Base-by-base conservation (phyloP, 1,140 invertebrate genomes). In the Spodoptera litura region DNA sequence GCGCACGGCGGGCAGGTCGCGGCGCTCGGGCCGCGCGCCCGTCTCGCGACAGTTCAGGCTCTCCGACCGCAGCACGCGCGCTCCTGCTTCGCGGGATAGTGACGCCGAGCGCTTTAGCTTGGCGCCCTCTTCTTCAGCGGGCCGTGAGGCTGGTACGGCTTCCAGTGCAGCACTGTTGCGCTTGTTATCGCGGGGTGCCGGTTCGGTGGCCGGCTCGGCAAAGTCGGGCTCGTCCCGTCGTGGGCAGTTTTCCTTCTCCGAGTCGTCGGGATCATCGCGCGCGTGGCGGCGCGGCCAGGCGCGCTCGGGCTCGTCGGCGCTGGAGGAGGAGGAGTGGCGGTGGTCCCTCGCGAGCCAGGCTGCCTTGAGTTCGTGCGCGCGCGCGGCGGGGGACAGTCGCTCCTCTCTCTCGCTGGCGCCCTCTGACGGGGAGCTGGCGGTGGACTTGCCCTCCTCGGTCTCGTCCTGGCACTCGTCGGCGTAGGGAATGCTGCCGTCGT, bases 1-100 rank as follows among this genome's bases (percentile, higher is more conserved):
- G 88, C 97, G 97, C 83, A 96, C 96, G 73, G 97, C 96, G 88
- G 97, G 97, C 87, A 96, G 97, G 90, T 98, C 97, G 70, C 97
- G 91, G 31, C 87, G 86, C 88, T 98, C 97, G 96, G 85, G 51
- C 95, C 92, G 3, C 94, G 88, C 66, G 89, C 85, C 74, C 95
- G 95, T 88, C 66, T 89, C 85, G 76, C 95, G 95, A 80, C 89
- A 89, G 84, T 90, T 95, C 61, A 91, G 87, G 68, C 95, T 96
- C 81, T 96, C 96, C 58, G 90, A 91, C 81, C 96, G 94, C 80
- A 96, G 96, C 25, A 96, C 87, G 66, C 95, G 92, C 0, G 91
- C 87, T 49, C 87, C 88, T 10, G 83, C 72, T 38, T 87, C 86
- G 15, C 96, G 94, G 61, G 96, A 96, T 52, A 96, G 88, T 3